Evolutionary conservation across 2,888 invertebrate genomes (phyloP).

Genomic region (Drosophila paucipuncta): DNA sequence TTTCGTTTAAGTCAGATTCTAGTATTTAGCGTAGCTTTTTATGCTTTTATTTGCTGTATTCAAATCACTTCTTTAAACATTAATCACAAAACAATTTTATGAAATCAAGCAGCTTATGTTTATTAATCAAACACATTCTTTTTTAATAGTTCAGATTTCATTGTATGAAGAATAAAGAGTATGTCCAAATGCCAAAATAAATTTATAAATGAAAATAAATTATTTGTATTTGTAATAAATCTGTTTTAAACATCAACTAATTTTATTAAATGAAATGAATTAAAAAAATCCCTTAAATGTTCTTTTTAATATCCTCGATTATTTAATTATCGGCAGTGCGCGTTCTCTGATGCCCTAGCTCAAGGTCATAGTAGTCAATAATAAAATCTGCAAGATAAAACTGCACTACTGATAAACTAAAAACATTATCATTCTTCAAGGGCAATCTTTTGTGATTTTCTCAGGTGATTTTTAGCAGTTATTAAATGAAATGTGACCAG

Average conservation of each 20-base stretch:
- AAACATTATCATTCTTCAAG: slow-evolving; percentile 12
- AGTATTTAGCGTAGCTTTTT: background rate
- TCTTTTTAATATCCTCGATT: background rate
- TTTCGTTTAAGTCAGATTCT: background rate
- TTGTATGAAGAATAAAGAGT: background rate
- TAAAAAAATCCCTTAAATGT: background rate
- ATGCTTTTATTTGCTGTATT: background rate
- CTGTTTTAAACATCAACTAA: background rate
- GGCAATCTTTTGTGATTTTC: slow-evolving; percentile 8
- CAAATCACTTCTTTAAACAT: too few relatives aligned
- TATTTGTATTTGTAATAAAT: background rate
- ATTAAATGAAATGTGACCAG: slow-evolving; percentile 37
- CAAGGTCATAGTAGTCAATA: background rate
- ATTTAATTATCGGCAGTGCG: background rate
- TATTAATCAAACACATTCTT: too few relatives aligned
- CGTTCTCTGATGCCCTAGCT: background rate
- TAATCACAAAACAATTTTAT: background rate
- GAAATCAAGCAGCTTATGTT: accelerated
- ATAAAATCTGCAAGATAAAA: background rate
- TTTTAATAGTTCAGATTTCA: background rate
- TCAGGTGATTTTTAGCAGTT: slow-evolving; percentile 32
- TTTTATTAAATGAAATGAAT: background rate
- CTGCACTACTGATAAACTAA: background rate
- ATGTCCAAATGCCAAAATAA: background rate
- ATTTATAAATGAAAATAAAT: background rate